Evolutionary conservation across 1,140 invertebrate species (phyloP), one percentile per base, ranked within the genome.

Genomic region (Pogonognathellus flavescens): DNA sequence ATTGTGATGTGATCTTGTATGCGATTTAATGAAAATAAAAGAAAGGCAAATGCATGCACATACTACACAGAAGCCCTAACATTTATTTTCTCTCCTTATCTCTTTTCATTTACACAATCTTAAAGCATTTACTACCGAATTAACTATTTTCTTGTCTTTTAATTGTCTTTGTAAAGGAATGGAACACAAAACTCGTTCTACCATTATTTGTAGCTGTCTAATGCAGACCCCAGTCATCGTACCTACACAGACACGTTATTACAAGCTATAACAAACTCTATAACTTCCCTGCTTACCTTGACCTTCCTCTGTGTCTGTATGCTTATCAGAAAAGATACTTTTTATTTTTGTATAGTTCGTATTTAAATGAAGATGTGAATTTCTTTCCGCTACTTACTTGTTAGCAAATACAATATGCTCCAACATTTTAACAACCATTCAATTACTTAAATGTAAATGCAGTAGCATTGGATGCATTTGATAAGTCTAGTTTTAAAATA

Each of bases 91-190:
- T 5, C 10, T 76, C 31, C 70, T 76, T 49, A 76, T 76, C 70
- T 76, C 70, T 66, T 66, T 66, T 66, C 70, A 76, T 76, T 76
- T 50, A 76, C 70, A 49, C 70, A 76, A 76, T 76, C 70, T 76
- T 76, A 76, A 16, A 14, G 41, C 70, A 50, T 76, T 76, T 76
- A 76, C 70, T 76, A 50, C 49, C 70, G 31, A 76, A 41, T 76
- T 76, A 76, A 50, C 41, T 50, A 8, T 31, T 49, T n/a, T 76
- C 25, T 50, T 16, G 1, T 76, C 70, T 76, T 50, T 76, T 76
- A 76, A 76, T 76, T 76, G 70, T n/a, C 70, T 41, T n/a, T 76
- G 31, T 41, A 41, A 41, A 41, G 6, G 31, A 41, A 6, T 49
- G 49, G 10, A 76, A 76, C 14, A 76, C 41, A 14, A 49, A 16